Conservation (phyloP, 2,797 vertebrate species). For the Vipera ursinii region DNA sequence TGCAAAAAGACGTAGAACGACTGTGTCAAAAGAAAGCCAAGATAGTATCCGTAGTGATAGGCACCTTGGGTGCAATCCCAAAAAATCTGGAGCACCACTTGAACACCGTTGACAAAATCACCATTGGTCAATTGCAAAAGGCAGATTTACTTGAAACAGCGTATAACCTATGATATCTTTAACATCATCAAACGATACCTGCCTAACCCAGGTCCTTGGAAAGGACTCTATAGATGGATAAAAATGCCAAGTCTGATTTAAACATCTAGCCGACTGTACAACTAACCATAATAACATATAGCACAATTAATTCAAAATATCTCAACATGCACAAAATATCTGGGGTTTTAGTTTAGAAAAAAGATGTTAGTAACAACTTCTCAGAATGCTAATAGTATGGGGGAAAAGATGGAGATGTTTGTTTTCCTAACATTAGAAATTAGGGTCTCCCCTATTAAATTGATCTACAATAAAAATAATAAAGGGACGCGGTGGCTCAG, state of each 20-base stretch:
- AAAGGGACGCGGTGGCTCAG: too few species aligned
- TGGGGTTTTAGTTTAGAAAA: background rate
- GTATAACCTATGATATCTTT: background rate
- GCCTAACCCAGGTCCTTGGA: background rate
- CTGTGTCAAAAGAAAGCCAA: background rate
- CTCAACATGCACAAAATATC: background rate
- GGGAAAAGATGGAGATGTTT: background rate
- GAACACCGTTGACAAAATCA: background rate
- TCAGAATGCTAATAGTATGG: background rate
- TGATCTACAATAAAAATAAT: background rate
- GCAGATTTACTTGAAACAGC: background rate
- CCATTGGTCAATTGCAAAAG: background rate
- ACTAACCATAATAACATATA: background rate
- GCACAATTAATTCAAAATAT: background rate
- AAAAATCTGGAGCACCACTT: background rate
- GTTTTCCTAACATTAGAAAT: background rate
- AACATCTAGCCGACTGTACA: background rate
- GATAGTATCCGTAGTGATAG: background rate
- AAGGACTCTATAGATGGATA: background rate
- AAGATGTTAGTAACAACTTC: background rate
- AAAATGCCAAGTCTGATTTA: background rate
- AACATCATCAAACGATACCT: background rate
- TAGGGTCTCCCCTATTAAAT: background rate
- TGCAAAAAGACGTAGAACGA: background rate
- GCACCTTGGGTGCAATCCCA: background rate